Evolutionary conservation across 2,113 vertebrate genomes (phyloP).

Genomic region (Regulus satrapa): DNA sequence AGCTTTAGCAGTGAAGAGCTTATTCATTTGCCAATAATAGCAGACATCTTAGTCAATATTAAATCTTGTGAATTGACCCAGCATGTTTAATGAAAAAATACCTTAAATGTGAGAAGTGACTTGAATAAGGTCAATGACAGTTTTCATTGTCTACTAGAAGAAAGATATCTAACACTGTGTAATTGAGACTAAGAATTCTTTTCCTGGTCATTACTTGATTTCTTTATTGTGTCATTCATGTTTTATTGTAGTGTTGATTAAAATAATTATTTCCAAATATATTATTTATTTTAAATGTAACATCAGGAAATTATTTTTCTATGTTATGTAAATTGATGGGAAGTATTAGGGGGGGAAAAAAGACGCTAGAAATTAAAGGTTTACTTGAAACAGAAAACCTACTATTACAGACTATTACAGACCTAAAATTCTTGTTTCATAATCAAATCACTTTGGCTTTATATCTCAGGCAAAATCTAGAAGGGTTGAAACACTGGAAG

Average conservation of each 20-base stretch:
- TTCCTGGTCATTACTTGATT: background rate
- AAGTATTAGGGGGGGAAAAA: background rate
- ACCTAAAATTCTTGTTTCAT: background rate
- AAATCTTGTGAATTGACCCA: background rate
- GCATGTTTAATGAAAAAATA: conserved; percentile 12
- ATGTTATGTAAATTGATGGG: background rate
- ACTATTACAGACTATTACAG: background rate
- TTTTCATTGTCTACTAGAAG: background rate
- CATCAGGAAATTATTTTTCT: background rate
- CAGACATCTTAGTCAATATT: conserved; percentile 30
- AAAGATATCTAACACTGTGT: background rate
- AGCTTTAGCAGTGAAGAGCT: too few relatives aligned
- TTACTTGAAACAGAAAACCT: background rate
- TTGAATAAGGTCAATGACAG: conserved; percentile 14
- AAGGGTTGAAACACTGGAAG: background rate
- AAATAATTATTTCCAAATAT: background rate
- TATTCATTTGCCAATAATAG: background rate
- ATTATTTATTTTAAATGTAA: background rate
- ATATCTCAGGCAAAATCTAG: background rate
- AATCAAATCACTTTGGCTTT: background rate
- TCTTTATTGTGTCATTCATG: background rate
- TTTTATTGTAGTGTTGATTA: background rate
- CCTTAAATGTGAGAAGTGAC: background rate
- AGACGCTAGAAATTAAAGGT: background rate
- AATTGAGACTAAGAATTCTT: background rate